Conservation (phyloP, 2,888 invertebrate species). For the Choristoneura rosaceana region DNA sequence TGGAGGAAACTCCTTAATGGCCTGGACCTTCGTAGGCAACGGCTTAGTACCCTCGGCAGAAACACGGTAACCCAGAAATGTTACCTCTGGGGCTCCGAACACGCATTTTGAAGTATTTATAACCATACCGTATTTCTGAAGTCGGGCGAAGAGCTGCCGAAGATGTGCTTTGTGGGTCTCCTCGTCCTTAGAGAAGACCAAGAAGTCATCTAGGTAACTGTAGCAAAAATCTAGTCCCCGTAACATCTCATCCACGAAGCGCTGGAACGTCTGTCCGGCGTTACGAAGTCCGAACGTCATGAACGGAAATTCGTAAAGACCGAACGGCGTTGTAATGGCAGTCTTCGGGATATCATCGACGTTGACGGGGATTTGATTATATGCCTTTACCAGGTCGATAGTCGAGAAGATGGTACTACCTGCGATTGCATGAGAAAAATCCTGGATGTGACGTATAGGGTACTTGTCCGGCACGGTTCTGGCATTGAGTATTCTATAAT, state of each 20-base stretch:
- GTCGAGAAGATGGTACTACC: constrained; percentile 52
- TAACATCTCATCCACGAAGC: too few species aligned
- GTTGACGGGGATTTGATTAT: constrained; percentile 40
- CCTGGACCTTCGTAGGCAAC: constrained; percentile 11
- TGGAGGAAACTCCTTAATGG: constrained; percentile 12
- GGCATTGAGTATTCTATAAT: constrained; percentile 50
- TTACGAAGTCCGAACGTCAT: too few species aligned
- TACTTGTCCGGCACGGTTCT: constrained; percentile 52
- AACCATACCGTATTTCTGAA: constrained; percentile 6
- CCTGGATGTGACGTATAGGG: constrained; percentile 57
- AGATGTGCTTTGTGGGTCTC: constrained; percentile 10
- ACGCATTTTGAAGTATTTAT: constrained; percentile 38
- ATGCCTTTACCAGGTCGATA: constrained; percentile 57
- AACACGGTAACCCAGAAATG: constrained; percentile 14
- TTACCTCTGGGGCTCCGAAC: constrained; percentile 16
- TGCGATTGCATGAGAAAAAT: constrained; percentile 52
- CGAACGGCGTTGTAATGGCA: too few species aligned
- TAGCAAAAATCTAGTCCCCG: constrained; percentile 9
- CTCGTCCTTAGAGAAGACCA: constrained; percentile 4
- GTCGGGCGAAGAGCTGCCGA: background rate
- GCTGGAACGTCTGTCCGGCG: too few species aligned
- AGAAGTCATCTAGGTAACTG: constrained; percentile 6
- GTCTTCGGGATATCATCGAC: too few species aligned
- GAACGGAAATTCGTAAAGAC: too few species aligned
- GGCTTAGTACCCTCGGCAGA: constrained; percentile 25